These are phyloP conservation scores for Falco peregrinus DNA, from an alignment of 2,797 vertebrate genomes.

Conservation along the genomic window DNA sequence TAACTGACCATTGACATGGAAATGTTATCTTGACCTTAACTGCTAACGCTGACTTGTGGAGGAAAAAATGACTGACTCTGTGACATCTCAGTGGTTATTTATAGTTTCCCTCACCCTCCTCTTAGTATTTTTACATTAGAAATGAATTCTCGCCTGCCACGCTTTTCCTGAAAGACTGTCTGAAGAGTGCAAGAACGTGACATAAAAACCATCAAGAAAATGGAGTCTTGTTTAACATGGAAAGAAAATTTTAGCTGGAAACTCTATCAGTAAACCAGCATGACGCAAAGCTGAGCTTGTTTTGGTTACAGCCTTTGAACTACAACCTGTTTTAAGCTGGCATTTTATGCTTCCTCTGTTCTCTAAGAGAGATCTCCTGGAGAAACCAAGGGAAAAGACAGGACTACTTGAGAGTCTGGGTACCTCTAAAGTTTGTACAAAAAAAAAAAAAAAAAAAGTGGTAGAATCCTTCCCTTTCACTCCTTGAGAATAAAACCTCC, in stretches of 20 bases:
- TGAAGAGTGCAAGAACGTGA: background rate
- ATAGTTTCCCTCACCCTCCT: conserved; percentile 34
- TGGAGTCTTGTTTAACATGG: background rate
- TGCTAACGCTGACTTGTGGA: conserved; percentile 53
- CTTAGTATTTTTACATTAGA: conserved; percentile 45
- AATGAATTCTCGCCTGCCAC: background rate
- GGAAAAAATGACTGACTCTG: conserved; percentile 58
- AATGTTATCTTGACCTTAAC: conserved; percentile 69
- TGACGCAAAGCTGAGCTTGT: background rate
- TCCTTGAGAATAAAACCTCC: background rate
- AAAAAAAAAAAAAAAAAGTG: background rate
- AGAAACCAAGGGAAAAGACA: background rate
- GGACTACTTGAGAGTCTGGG: background rate
- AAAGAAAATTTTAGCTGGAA: background rate
- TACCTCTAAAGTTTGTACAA: background rate
- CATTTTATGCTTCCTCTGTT: background rate
- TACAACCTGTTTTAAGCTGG: background rate
- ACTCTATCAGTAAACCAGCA: background rate
- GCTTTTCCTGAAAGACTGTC: conserved; percentile 31
- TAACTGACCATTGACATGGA: conserved; percentile 68
- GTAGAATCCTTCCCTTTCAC: background rate
- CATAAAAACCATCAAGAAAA: background rate
- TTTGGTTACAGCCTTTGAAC: background rate
- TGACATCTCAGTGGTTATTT: conserved; percentile 59
- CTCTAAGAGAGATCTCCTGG: background rate